A percentile compares a stretch with the other conserved stretches of the same genome.
Evolutionary conservation across 2,888 invertebrate genomes (phyloP).

Genomic region (Oscheius onirici): DNA sequence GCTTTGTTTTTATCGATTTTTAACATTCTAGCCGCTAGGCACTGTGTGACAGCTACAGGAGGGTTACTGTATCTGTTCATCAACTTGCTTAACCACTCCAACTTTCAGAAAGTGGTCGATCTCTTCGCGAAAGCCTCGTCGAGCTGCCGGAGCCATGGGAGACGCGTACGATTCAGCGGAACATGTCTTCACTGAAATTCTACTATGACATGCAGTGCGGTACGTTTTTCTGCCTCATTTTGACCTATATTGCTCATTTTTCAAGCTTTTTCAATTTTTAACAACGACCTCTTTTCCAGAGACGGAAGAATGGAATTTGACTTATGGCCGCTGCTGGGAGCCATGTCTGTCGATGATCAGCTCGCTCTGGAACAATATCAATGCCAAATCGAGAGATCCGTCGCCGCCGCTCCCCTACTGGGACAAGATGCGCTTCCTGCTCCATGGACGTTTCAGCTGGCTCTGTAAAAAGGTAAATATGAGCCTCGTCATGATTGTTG

Average conservation of each 20-base stretch:
- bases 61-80: no score
- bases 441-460: slow-evolving; percentile 91
- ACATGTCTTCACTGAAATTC: slow-evolving; percentile 92
- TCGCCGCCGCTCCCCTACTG: slow-evolving; percentile 93
- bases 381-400: slow-evolving; percentile 83
- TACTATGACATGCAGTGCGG: slow-evolving; percentile 94
- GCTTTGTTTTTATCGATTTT: no score
- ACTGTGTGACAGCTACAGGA: no score
- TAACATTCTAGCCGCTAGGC: no score
- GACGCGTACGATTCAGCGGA: slow-evolving; percentile 82
- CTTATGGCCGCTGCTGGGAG: slow-evolving; percentile 99
- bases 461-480: slow-evolving; percentile 80
- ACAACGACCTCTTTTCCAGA: no score
- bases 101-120: slow-evolving; percentile 50
- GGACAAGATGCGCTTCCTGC: slow-evolving; percentile 87
- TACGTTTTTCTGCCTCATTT: slow-evolving; percentile 60
- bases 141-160: slow-evolving; percentile 88
- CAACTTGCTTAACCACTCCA: no score
- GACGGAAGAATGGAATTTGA: slow-evolving; percentile 81
- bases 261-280: not conserved
- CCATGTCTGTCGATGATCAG: slow-evolving; percentile 82
- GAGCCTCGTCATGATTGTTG: not conserved
- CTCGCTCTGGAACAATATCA: slow-evolving; percentile 72
- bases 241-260: no score
- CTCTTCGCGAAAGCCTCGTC: slow-evolving; percentile 73